Percentiles rank a stretch among this genome's conserved stretches.
These are phyloP conservation scores for Nycteola revayana DNA, from an alignment of 2,888 invertebrate species.

Conservation along the genomic window DNA sequence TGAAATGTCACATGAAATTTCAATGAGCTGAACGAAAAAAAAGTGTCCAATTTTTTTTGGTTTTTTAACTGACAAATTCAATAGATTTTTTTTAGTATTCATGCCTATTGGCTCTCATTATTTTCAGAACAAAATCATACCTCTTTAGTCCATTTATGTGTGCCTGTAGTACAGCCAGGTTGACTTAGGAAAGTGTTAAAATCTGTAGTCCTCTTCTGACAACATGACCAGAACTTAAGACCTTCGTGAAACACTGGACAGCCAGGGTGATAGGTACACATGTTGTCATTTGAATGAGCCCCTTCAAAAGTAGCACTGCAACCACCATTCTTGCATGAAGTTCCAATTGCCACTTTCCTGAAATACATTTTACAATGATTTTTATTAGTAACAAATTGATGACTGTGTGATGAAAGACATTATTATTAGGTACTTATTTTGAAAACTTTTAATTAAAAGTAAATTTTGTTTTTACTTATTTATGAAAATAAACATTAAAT, in stretches of 20 bases:
- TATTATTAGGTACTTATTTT: too few species aligned
- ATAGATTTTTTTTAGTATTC: too few species aligned
- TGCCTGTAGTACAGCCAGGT: conserved; percentile 92
- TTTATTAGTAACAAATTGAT: too few species aligned
- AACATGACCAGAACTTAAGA: conserved; percentile 98
- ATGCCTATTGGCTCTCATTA: too few species aligned
- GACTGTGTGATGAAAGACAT: too few species aligned
- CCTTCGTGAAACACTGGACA: conserved; percentile 98
- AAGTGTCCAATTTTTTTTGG: too few species aligned
- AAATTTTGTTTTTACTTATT: too few species aligned
- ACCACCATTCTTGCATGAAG: conserved; percentile 92
- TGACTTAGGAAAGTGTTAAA: conserved; percentile 96
- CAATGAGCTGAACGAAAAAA: too few species aligned
- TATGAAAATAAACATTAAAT: too few species aligned
- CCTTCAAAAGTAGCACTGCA: conserved; percentile 88
- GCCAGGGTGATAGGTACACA: conserved; percentile 93
- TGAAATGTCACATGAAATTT: too few species aligned
- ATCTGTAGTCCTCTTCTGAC: conserved; percentile 95
- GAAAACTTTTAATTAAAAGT: too few species aligned
- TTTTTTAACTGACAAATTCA: too few species aligned
- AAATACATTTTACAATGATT: conserved; percentile 12
- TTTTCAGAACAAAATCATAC: conserved; percentile 56
- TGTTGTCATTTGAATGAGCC: conserved; percentile 80
- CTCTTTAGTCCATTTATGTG: conserved; percentile 93
- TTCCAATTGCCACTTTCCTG: conserved; percentile 85